Evolutionary conservation across 1,140 invertebrate genomes (phyloP).

Genomic region (Drosophila pandora): DNA sequence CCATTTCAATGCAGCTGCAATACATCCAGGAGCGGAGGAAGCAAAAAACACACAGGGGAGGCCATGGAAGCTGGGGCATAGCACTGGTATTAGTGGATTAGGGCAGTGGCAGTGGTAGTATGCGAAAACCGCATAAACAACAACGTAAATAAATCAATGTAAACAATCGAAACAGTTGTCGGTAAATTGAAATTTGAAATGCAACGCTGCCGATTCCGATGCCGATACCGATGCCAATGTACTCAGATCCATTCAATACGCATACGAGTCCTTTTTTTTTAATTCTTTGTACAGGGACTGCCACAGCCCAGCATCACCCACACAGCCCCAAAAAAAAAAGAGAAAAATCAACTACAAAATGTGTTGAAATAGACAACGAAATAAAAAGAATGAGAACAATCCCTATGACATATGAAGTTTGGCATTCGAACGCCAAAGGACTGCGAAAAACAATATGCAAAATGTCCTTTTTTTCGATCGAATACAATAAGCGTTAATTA

Average conservation of each 20-base stretch:
- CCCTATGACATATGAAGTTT: slow-evolving; percentile 22
- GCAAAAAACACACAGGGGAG: slow-evolving; percentile 2
- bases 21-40: slow-evolving; percentile 2
- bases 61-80: slow-evolving; percentile 41
- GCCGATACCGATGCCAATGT: slow-evolving; percentile 9
- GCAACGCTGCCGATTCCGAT: slow-evolving; percentile 47
- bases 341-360: slow-evolving; percentile 8
- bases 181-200: slow-evolving; percentile 82
- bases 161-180: slow-evolving; percentile 82
- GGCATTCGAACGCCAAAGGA: slow-evolving; percentile 19
- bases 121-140: slow-evolving; percentile 75
- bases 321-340: not conserved
- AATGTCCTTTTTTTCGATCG: not conserved
- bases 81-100: slow-evolving; percentile 75
- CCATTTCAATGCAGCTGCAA: slow-evolving; percentile 67
- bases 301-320: slow-evolving; percentile 22
- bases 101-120: slow-evolving; percentile 19
- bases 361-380: slow-evolving; percentile 25
- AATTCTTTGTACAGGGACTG: slow-evolving; percentile 32
- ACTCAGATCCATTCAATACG: slow-evolving; percentile 13
- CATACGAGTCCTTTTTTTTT: not conserved
- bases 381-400: slow-evolving; percentile 21
- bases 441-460: slow-evolving; percentile 1
- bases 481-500: slow-evolving; percentile 65
- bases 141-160: slow-evolving; percentile 81